A percentile compares a stretch with the other conserved stretches of the same genome.
These are phyloP conservation scores for Calypte anna DNA, from an alignment of 2,113 vertebrate genomes.

Conservation along the genomic window DNA sequence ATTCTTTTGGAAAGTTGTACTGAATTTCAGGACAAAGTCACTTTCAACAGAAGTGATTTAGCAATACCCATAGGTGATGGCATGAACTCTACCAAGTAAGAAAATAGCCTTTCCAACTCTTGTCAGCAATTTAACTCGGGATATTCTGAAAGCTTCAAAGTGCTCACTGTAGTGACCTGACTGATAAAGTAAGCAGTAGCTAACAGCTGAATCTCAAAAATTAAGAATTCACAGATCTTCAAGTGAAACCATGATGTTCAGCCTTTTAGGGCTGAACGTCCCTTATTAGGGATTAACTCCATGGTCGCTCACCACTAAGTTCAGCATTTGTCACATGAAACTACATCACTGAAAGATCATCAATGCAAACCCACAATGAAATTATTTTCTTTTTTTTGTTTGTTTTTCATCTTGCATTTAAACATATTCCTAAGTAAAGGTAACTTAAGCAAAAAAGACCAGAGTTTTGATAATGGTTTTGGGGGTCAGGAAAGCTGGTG, in stretches of 20 bases:
- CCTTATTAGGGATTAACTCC: background rate
- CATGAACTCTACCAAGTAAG: conserved; percentile 5
- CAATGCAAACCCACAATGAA: background rate
- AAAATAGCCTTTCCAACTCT: conserved; percentile 7
- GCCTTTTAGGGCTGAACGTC: background rate
- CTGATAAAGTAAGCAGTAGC: conserved; percentile 2
- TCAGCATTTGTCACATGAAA: background rate
- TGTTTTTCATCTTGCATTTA: background rate
- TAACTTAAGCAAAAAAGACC: background rate
- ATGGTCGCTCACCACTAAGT: background rate
- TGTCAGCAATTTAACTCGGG: background rate
- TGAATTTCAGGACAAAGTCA: background rate
- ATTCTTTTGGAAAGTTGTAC: background rate
- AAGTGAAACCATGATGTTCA: background rate
- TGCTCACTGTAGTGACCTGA: background rate
- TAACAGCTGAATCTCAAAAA: background rate
- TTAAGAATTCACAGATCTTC: background rate
- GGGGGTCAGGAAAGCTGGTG: rapidly evolving
- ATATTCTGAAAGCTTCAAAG: background rate
- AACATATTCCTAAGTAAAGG: background rate
- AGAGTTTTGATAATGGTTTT: background rate
- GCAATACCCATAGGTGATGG: conserved; percentile 22
- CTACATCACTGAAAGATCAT: background rate
- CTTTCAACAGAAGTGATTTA: conserved; percentile 20
- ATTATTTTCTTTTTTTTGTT: background rate